Evolutionary conservation across 2,113 vertebrate genomes (phyloP), one percentile per base, ranked within the genome.

Genomic region (Caloenas nicobarica): DNA sequence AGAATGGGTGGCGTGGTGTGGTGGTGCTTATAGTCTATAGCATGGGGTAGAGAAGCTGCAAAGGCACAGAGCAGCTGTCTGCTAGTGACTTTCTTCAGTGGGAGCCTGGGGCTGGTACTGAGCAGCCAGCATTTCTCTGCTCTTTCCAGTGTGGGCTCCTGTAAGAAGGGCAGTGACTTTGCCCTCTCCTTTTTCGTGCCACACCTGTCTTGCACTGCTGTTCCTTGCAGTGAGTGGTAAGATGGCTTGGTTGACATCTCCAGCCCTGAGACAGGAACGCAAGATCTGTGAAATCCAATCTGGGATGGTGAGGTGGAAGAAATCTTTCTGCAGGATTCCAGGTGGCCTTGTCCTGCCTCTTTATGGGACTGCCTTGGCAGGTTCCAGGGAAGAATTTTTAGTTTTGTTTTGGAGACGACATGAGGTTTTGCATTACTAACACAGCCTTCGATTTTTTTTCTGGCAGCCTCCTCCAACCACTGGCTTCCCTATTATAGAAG

Each of bases 401-500:
- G 56, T 28, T 94, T 71, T 92, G 34, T 84, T 94, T 92, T 85
- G 80, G 81, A 84, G 80, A 71, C 8, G 2, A 61, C 51, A 50
- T 62, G 82, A 68, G 28, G 56, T 88, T 96, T 70, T 93, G 51
- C 54, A 6, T 91, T 96, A 79, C 80, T 96, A 92, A 96, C 19
- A 21, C 23, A 42, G 50, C 51, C 53, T 80, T 95, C 2, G 7
- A 60, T 81, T 94, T 68, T 96, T 96, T 71, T 89, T 66, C 95
- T 93, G 94, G 65, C 97, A 99, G 99, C 97, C 98, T 93, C 98
- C 97, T 48, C 92, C 94, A 54, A 95, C 97, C 72, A 98, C 88
- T 89, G 97, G 98, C 78, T 98, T 99, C 91, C 98, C 97, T 31
- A 97, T 97, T 82, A 98, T 99, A 97, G 99, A 99, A 96, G 99